phyloP scores from a whole-genome alignment of 2,113 vertebrate species.

The Cettia cetti region DNA sequence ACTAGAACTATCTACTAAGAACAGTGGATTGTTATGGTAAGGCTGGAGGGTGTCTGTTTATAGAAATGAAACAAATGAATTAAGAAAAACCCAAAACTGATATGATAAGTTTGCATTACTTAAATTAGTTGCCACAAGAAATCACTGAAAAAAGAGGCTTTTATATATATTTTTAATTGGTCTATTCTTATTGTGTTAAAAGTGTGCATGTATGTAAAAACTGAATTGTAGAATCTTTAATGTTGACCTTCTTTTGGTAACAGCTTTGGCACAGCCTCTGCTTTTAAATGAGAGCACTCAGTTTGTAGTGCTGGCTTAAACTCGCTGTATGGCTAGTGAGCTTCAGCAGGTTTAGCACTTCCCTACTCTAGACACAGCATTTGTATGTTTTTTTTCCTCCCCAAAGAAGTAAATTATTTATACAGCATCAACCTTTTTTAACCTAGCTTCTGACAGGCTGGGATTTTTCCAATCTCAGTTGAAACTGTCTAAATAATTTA shows the following conservation, averaged over 20 bases:
- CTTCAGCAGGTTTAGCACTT: slow-evolving; percentile 58
- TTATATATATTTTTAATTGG: background rate
- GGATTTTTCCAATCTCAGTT: slow-evolving; percentile 69
- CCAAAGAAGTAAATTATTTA: slow-evolving; percentile 73
- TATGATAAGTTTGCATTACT: background rate
- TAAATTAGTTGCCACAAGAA: background rate
- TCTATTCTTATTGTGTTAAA: background rate
- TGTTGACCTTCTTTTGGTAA: slow-evolving; percentile 12
- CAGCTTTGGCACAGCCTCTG: background rate
- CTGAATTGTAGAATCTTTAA: background rate
- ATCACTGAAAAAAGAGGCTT: background rate
- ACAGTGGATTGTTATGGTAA: background rate
- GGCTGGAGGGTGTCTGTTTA: background rate
- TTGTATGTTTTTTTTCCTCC: slow-evolving; percentile 11
- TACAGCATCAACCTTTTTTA: slow-evolving; percentile 69
- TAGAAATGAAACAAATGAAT: background rate
- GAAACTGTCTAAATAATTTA: slow-evolving; percentile 78
- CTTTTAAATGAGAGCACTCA: background rate
- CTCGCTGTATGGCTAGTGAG: background rate
- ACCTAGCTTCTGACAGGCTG: slow-evolving; percentile 70
- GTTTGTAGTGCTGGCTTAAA: slow-evolving; percentile 30
- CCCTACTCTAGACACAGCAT: slow-evolving; percentile 38
- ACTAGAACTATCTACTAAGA: background rate
- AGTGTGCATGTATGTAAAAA: background rate
- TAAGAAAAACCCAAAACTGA: background rate